Base-by-base conservation (phyloP, 2,888 invertebrate genomes). In the Eupithecia inturbata region DNA sequence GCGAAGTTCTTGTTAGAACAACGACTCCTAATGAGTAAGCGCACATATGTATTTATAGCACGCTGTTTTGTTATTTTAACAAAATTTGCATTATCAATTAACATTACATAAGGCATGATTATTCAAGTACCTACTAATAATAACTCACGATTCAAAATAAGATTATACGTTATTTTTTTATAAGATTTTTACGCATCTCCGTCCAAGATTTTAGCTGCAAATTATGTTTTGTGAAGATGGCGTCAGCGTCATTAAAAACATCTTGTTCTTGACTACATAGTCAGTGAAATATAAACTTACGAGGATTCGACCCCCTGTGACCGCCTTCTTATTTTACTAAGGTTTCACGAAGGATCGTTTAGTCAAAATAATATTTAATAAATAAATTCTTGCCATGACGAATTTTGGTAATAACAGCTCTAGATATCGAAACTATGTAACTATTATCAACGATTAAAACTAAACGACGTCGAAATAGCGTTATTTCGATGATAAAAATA, bases 381-480 rank as follows among this genome's bases (percentile, higher is more conserved):
- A 62, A 31, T 31, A 62, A 45, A 31, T 67, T 64, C 68, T 45
- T 49, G 39, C 67, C 71, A 60, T 70, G 26, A 74, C 77, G 66
- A 79, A 78, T 78, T 60, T 31, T 7, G 19, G 62, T 62, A 67
- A 70, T 73, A 70, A 77, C 70, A 67, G 75, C 72, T 62, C 68
- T 70, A 77, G 74, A 74, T 77, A 77, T 75, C 70, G 67, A 73
- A 70, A 64, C 67, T 74, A 77, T 72, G 79, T 76, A 78, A 76
- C 74, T 74, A 74, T 70, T 67, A 77, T 73, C 67, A 73, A 67
- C 73, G 73, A 77, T 78, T 77, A 77, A 78, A 76, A 76, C 73
- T 79, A 76, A 74, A 79, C 74, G n/a, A n/a, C n/a, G n/a, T n/a
- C n/a, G n/a, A n/a, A n/a, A n/a, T n/a, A n/a, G 22, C 53, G 53